Evolutionary conservation across 2,797 vertebrate genomes (phyloP), one percentile per base, ranked within the genome.

Genomic region (Acomys russatus): DNA sequence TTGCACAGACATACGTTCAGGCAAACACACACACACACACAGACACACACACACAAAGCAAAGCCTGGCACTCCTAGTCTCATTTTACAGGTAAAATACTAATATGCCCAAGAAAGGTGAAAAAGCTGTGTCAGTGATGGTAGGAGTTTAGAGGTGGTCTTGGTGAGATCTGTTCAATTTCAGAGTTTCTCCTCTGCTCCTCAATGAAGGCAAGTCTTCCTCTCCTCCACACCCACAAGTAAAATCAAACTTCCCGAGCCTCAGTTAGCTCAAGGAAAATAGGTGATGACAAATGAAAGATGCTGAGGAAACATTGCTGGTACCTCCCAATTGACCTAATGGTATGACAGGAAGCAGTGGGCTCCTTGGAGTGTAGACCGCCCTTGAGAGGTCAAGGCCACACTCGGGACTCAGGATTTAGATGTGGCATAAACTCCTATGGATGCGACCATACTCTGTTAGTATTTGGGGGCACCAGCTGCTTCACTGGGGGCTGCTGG

Each of bases 81-180:
- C 70, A 91, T 79, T 74, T 95, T 79, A 80, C 14, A 83, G 74
- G 77, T 84, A 68, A 71, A 49, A 64, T 49, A 63, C 14, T 77
- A 56, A 93, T 61, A 73, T 56, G 33, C 12, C 33, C 3, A 59
- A 51, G 73, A 66, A 70, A 56, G 8, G 8, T 9, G 49, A n/a
- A 70, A 15, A 44, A n/a, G 28, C 44, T 51, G 2, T 64, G 28
- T 68, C 6, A n/a, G 9, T 1, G 6, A 12, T 51, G 44, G 74
- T 76, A 28, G 18, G 63, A 68, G 63, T 23, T n/a, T n/a, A 51
- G 44, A 51, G 6, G 44, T 51, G 6, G 56, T 74, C 44, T 44
- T 33, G 28, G 0, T 4, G 73, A 88, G n/a, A 71, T 4, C 5
- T 25, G n/a, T 78, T 11, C 10, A 74, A 38, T 56, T 96, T 76